phyloP scores from a whole-genome alignment of 2,888 invertebrate species.

The Lasioglossum villosulum region DNA sequence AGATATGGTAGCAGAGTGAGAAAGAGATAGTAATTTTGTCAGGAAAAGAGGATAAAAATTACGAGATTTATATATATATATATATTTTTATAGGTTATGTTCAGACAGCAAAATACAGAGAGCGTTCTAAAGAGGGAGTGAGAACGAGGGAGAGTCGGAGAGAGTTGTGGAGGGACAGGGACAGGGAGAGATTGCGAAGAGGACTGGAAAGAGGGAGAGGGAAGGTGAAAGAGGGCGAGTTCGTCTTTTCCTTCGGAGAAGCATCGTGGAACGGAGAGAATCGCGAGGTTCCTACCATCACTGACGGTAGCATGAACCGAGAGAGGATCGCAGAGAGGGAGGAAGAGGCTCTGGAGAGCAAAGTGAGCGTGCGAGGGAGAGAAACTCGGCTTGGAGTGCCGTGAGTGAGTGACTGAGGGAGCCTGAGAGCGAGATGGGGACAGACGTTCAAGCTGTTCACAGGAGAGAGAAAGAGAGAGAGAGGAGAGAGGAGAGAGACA shows the following conservation, averaged over 20 bases:
- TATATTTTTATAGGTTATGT: too few relatives aligned
- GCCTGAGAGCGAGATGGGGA: constrained; percentile 32
- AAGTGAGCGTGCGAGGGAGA: constrained; percentile 57
- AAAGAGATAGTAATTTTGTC: neutral
- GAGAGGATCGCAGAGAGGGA: constrained; percentile 48
- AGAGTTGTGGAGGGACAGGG: neutral
- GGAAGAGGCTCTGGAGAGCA: constrained; percentile 53
- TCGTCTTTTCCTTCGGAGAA: constrained; percentile 64
- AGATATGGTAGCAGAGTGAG: neutral
- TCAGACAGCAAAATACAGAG: neutral
- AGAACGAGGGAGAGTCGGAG: neutral
- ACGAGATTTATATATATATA: too few relatives aligned
- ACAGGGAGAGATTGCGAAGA: neutral
- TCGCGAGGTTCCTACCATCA: constrained; percentile 31
- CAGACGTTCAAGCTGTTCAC: constrained; percentile 22
- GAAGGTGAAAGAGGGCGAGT: neutral
- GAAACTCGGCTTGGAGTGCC: constrained; percentile 41
- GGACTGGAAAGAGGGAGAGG: neutral
- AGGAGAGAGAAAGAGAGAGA: constrained; percentile 20
- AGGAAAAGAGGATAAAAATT: too few relatives aligned
- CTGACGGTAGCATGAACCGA: constrained; percentile 39
- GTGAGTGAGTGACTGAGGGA: constrained; percentile 50
- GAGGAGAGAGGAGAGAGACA: neutral
- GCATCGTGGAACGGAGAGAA: constrained; percentile 65
- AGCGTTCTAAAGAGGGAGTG: neutral